Percentiles rank a stretch among this genome's conserved stretches.
phyloP scores from a whole-genome alignment of 2,888 invertebrate species.

The Polydrusus cervinus region DNA sequence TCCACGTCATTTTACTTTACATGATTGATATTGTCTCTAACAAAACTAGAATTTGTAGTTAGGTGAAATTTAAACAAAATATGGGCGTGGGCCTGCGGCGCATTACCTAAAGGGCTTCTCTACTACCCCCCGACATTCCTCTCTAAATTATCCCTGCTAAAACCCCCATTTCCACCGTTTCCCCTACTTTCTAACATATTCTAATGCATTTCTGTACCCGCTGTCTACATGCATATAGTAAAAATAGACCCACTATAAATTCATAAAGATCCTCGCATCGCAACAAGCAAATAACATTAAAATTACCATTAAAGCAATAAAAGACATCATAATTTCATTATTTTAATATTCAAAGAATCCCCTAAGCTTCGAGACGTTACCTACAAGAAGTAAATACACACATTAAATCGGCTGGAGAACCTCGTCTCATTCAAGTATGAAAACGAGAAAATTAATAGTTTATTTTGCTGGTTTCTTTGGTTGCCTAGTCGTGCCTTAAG shows the following conservation, averaged over 20 bases:
- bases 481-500: not conserved
- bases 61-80: too few relatives aligned
- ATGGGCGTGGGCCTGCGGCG: too few relatives aligned
- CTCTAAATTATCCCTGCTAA: too few relatives aligned
- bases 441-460: constrained; percentile 45
- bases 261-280: constrained; percentile 18
- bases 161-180: too few relatives aligned
- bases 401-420: constrained; percentile 23
- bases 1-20: too few relatives aligned
- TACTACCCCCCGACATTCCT: too few relatives aligned
- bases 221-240: not conserved
- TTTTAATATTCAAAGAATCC: constrained; percentile 39
- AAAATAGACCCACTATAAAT: constrained; percentile 21
- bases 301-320: constrained; percentile 31
- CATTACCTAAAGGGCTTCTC: too few relatives aligned
- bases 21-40: too few relatives aligned
- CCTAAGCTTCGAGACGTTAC: constrained; percentile 38
- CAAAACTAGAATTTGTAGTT: too few relatives aligned
- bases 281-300: constrained; percentile 22
- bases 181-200: not conserved
- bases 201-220: not conserved
- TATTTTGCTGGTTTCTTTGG: constrained; percentile 22
- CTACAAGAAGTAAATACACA: constrained; percentile 40
- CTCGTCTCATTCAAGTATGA: constrained; percentile 18
- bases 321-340: constrained; percentile 42